These are phyloP conservation scores for Gopherus flavomarginatus DNA, from an alignment of 2,113 vertebrate species.

Conservation along the genomic window DNA sequence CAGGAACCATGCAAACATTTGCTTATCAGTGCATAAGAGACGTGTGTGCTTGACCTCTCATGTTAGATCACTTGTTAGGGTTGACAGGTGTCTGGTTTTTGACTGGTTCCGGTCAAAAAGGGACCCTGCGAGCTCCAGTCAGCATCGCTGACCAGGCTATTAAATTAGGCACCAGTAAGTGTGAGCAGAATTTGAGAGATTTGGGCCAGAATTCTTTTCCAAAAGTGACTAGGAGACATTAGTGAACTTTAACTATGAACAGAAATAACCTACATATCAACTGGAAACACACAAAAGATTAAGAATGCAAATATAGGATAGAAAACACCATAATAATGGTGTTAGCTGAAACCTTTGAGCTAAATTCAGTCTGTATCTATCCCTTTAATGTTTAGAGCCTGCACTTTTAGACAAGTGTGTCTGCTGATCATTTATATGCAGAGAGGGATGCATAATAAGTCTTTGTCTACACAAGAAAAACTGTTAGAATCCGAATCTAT, in stretches of 20 bases:
- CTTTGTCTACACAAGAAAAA: not conserved
- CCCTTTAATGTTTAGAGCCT: not conserved
- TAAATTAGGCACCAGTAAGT: not conserved
- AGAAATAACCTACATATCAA: not conserved
- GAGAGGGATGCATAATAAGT: too few species aligned
- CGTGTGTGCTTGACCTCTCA: not conserved
- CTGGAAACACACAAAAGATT: not conserved
- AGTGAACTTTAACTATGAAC: not conserved
- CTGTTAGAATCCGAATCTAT: not conserved
- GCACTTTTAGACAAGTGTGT: not conserved
- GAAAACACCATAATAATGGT: not conserved
- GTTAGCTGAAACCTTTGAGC: not conserved
- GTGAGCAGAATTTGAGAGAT: not conserved
- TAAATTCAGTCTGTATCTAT: not conserved
- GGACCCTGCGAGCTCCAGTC: too few species aligned
- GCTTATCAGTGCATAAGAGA: not conserved
- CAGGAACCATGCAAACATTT: not conserved
- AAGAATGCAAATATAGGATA: not conserved
- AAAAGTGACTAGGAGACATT: rapidly evolving
- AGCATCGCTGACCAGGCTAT: too few species aligned
- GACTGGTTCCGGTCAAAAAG: too few species aligned
- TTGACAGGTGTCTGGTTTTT: too few species aligned
- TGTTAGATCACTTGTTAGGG: too few species aligned
- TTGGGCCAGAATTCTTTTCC: not conserved
- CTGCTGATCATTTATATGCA: not conserved